These are phyloP conservation scores for Peucedramus taeniatus DNA, from an alignment of 2,113 vertebrate genomes.

Conservation along the genomic window DNA sequence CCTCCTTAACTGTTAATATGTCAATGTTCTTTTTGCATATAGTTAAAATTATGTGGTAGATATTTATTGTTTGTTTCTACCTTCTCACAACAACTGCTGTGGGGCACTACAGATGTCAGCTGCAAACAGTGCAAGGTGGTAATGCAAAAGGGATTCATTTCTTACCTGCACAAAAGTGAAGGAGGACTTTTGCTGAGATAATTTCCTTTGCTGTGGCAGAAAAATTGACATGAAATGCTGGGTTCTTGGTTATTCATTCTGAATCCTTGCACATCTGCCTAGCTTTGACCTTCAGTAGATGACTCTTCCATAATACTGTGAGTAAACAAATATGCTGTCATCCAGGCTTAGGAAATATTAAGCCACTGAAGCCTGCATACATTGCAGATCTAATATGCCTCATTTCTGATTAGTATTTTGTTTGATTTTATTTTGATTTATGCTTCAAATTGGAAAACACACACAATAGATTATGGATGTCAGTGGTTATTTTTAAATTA, in stretches of 20 bases:
- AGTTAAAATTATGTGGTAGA: background rate
- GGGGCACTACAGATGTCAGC: background rate
- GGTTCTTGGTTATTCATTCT: background rate
- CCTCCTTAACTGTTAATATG: background rate
- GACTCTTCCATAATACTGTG: constrained; percentile 19
- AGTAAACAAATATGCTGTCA: constrained; percentile 30
- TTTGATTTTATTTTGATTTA: constrained; percentile 33
- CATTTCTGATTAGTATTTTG: constrained; percentile 28
- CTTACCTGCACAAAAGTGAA: background rate
- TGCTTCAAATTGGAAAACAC: background rate
- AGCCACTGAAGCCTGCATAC: constrained; percentile 29
- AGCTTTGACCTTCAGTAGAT: constrained; percentile 40
- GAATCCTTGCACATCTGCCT: constrained; percentile 21
- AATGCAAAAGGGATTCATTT: background rate
- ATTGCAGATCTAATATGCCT: background rate
- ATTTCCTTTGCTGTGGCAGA: background rate
- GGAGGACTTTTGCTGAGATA: background rate
- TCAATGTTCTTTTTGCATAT: background rate
- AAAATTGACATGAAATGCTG: background rate
- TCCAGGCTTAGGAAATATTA: constrained; percentile 39
- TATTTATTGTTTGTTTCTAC: background rate
- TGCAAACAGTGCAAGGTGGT: background rate
- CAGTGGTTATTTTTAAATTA: constrained; percentile 17
- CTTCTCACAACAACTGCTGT: background rate
- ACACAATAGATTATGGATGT: constrained; percentile 2